Evolutionary conservation across 1,140 invertebrate genomes (phyloP), one percentile per base, ranked within the genome.

Genomic region (Drosophila pachea): DNA sequence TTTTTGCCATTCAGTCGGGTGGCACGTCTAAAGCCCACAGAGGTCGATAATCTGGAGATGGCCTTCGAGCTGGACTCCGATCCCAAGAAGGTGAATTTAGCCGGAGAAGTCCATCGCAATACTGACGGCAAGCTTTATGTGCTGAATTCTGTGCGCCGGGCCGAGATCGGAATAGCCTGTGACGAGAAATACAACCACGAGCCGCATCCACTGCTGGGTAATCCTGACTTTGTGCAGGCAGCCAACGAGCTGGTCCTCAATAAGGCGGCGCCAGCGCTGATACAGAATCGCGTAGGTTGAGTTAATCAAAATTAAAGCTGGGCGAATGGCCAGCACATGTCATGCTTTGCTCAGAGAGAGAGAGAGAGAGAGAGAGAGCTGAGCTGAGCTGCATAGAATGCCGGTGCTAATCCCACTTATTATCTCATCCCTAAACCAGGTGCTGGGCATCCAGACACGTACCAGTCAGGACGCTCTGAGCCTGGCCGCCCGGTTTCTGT

Each of bases 51-150:
- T 4, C 33, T 74, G 43, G 29, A 74, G 52, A 4, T 29, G 16
- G 52, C 38, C 29, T 74, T 43, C n/a, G 14, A 66, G 1, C n/a
- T 60, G n/a, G 72, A 74, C 22, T 32, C 52, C 2, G 40, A 32
- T 61, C 45, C 43, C 7, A 33, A 52, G 4, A 74, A 74, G 35
- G 31, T 74, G 8, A 74, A 74, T 53, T 47, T 74, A 0, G 40
- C 22, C 8, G 40, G 54, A 1, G 56, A 71, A 7, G 12, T 61
- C 8, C 99, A 98, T 90, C 92, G 97, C 74, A 97, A 96, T 52
- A 94, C 95, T 72, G 94, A 97, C 86, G 95, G 95, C 0, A 96
- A 97, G 89, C 98, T 98, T 68, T 99, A 97, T 97, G 96, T 99
- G 5, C 90, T 99, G 53, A 98, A 98, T n/a, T 96, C 99, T 40